Conservation (phyloP, 2,888 invertebrate species). For the Orthosia incerta region DNA sequence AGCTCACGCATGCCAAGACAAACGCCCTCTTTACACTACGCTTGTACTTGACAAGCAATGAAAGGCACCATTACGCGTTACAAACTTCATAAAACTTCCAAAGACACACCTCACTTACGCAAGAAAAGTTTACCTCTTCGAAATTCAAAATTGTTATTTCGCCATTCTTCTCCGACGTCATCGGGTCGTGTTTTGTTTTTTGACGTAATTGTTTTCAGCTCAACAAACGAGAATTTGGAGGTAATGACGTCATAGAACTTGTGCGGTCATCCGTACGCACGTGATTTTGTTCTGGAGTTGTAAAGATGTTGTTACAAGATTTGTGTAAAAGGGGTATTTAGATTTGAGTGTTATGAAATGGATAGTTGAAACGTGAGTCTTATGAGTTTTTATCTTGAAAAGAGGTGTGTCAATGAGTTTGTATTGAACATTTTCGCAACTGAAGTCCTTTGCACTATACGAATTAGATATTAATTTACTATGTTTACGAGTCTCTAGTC, state of each 20-base stretch:
- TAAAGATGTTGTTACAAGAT: not conserved
- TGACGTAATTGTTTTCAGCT: slow-evolving; percentile 21
- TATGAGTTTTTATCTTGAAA: not conserved
- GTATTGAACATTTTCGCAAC: not conserved
- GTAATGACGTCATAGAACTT: not conserved
- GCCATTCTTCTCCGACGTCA: slow-evolving; percentile 19
- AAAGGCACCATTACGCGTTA: too few relatives aligned
- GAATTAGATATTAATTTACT: too few relatives aligned
- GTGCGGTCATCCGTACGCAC: slow-evolving; percentile 20
- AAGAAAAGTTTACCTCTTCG: slow-evolving; percentile 17
- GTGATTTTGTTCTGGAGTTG: slow-evolving; percentile 13
- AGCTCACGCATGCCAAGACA: too few relatives aligned
- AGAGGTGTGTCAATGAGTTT: not conserved
- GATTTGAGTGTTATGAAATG: slow-evolving; percentile 10
- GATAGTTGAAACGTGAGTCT: not conserved
- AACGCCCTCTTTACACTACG: too few relatives aligned
- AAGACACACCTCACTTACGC: slow-evolving; percentile 11
- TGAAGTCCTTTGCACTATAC: not conserved
- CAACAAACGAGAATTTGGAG: not conserved
- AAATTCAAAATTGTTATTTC: slow-evolving; percentile 11
- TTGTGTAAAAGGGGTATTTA: slow-evolving; percentile 11
- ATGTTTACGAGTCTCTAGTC: not conserved
- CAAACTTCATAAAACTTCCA: not conserved
- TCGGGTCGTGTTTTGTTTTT: slow-evolving; percentile 11
- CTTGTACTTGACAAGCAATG: too few relatives aligned